phyloP scores from a whole-genome alignment of 2,113 vertebrate genomes.

The Varanus komodoensis region DNA sequence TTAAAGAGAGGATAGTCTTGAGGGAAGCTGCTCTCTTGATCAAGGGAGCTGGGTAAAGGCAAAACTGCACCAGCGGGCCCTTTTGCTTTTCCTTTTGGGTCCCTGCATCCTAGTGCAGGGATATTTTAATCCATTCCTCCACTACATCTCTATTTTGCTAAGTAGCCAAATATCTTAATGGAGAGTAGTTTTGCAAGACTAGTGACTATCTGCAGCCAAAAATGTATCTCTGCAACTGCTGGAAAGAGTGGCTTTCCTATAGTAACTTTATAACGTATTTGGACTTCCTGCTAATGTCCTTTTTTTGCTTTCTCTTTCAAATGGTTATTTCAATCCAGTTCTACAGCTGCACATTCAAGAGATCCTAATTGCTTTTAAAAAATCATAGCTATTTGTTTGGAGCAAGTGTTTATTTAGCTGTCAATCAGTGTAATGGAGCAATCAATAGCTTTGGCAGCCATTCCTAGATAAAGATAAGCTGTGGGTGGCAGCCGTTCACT shows the following conservation, averaged over 20 bases:
- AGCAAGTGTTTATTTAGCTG: constrained; percentile 8
- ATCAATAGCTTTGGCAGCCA: constrained; percentile 26
- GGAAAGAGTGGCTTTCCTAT: neutral
- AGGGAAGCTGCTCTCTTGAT: neutral
- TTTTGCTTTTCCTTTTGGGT: neutral
- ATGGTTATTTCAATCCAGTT: neutral
- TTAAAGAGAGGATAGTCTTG: too few species aligned
- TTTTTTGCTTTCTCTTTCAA: neutral
- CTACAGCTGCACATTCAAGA: constrained; percentile 20
- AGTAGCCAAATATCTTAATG: neutral
- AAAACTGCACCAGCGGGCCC: neutral
- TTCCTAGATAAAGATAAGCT: constrained; percentile 27
- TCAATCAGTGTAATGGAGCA: neutral
- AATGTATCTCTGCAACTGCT: neutral
- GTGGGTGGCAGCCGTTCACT: neutral
- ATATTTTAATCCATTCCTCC: neutral
- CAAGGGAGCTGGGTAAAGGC: neutral
- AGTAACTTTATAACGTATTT: constrained; percentile 7
- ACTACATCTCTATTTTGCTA: too few species aligned
- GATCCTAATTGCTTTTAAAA: constrained; percentile 37
- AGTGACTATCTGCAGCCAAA: neutral
- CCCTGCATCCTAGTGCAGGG: too few species aligned
- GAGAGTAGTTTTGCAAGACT: neutral
- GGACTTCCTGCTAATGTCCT: neutral
- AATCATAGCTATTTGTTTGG: constrained; percentile 22